These are phyloP conservation scores for Priocnemis perturbator DNA, from an alignment of 2,888 invertebrate genomes.

Conservation along the genomic window DNA sequence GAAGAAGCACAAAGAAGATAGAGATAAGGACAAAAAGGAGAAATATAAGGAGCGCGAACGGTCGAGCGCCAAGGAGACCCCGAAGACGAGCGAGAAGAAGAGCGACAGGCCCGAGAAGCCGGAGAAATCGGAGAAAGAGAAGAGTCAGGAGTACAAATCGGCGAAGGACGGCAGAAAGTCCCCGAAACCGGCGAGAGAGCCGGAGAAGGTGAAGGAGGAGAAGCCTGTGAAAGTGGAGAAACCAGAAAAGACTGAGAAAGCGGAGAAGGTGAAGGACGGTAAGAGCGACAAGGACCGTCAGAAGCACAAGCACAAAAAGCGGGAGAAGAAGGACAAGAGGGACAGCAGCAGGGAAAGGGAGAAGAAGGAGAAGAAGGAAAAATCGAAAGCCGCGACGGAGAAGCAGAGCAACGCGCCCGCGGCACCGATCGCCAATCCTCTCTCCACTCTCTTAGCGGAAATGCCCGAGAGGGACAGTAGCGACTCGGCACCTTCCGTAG, in stretches of 20 bases:
- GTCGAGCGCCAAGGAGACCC: constrained; percentile 75
- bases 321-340: constrained; percentile 79
- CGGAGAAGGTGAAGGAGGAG: constrained; percentile 69
- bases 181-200: constrained; percentile 64
- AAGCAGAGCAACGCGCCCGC: constrained; percentile 60
- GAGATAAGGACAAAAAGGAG: constrained; percentile 78
- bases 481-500: constrained; percentile 66
- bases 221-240: constrained; percentile 56
- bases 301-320: constrained; percentile 78
- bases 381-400: constrained; percentile 65
- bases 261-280: constrained; percentile 65
- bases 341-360: constrained; percentile 82
- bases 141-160: constrained; percentile 75
- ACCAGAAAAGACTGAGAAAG: constrained; percentile 66
- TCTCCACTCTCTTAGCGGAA: constrained; percentile 66
- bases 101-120: constrained; percentile 81
- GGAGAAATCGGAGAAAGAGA: constrained; percentile 80
- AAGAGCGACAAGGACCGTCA: constrained; percentile 72
- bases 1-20: constrained; percentile 79
- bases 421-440: constrained; percentile 75
- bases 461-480: constrained; percentile 68
- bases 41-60: constrained; percentile 76
- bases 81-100: constrained; percentile 77
- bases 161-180: constrained; percentile 73
- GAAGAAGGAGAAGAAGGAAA: constrained; percentile 69